Conservation (phyloP, 2,797 vertebrate genomes). For the Syngnathus rostellatus region DNA sequence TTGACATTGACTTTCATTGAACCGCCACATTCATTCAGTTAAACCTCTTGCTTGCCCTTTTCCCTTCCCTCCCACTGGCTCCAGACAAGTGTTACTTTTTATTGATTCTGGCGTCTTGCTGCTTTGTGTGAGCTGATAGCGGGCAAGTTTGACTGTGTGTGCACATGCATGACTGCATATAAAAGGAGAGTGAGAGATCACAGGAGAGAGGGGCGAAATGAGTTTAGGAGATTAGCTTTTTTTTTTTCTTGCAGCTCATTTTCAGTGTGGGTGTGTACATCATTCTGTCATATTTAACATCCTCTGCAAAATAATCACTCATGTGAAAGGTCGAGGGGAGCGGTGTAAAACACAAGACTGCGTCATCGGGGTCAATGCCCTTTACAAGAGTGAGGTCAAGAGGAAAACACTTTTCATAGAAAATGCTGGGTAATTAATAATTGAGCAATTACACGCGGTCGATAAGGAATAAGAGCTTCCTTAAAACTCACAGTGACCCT, state of each 20-base stretch:
- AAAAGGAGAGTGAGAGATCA: slow-evolving; percentile 5
- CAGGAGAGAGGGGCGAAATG: background rate
- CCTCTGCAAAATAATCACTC: slow-evolving; percentile 56
- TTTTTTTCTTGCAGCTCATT: slow-evolving; percentile 11
- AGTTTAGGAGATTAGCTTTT: background rate
- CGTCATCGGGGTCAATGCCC: slow-evolving; percentile 61
- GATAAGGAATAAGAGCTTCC: slow-evolving; percentile 31
- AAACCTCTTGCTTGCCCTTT: slow-evolving; percentile 25
- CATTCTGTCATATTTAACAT: slow-evolving; percentile 38
- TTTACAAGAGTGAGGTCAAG: slow-evolving; percentile 56
- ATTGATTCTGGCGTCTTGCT: slow-evolving; percentile 65
- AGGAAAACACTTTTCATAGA: slow-evolving; percentile 59
- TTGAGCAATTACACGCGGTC: slow-evolving; percentile 40
- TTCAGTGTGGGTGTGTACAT: slow-evolving; percentile 18
- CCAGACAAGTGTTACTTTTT: slow-evolving; percentile 59
- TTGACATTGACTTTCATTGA: slow-evolving; percentile 12
- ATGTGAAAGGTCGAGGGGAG: slow-evolving; percentile 54
- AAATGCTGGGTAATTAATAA: slow-evolving; percentile 46
- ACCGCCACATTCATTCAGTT: slow-evolving; percentile 27
- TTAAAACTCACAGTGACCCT: slow-evolving; percentile 23
- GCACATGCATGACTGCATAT: slow-evolving; percentile 9
- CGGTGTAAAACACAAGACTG: slow-evolving; percentile 64
- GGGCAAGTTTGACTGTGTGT: background rate
- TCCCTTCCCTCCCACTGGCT: slow-evolving; percentile 32
- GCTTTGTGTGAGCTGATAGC: slow-evolving; percentile 45